Conservation (phyloP, 2,888 invertebrate genomes). For the Chrysolina haemoptera region DNA sequence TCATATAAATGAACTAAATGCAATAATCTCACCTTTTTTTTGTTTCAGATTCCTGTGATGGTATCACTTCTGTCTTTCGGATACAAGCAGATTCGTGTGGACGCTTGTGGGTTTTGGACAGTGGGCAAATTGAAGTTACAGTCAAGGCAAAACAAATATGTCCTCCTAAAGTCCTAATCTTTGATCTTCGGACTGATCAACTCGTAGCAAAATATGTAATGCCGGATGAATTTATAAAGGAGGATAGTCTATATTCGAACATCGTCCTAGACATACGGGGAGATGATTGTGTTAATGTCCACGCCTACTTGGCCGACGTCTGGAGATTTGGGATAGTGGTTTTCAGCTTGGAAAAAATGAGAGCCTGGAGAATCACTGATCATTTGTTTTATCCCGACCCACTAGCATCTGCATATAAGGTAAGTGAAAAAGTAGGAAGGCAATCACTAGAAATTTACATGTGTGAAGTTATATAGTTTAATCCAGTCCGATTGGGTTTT, state of each 20-base stretch:
- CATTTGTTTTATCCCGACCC: conserved; percentile 83
- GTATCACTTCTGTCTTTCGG: conserved; percentile 84
- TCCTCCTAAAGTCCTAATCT: conserved; percentile 82
- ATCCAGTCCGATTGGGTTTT: no score
- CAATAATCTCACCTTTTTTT: neutral
- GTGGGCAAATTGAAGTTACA: conserved; percentile 82
- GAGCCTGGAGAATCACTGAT: conserved; percentile 79
- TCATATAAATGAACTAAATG: no score
- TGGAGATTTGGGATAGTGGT: conserved; percentile 72
- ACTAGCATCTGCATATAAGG: conserved; percentile 79
- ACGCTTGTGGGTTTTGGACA: conserved; percentile 86
- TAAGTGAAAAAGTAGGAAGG: conserved; percentile 2
- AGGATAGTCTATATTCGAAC: conserved; percentile 79
- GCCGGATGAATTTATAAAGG: conserved; percentile 77
- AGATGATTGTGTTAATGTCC: conserved; percentile 75
- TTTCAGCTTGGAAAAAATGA: conserved; percentile 72
- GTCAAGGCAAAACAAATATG: conserved; percentile 79
- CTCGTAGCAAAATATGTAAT: conserved; percentile 74
- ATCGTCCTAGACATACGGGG: conserved; percentile 76
- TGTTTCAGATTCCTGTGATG: conserved; percentile 74
- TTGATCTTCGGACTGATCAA: conserved; percentile 78
- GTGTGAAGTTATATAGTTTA: no score
- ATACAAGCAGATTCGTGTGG: conserved; percentile 82
- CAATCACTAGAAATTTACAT: no score
- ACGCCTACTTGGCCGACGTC: conserved; percentile 80